Evolutionary conservation across 1,140 invertebrate species (phyloP), one percentile per base, ranked within the genome.

Genomic region (Calephelis nemesis): DNA sequence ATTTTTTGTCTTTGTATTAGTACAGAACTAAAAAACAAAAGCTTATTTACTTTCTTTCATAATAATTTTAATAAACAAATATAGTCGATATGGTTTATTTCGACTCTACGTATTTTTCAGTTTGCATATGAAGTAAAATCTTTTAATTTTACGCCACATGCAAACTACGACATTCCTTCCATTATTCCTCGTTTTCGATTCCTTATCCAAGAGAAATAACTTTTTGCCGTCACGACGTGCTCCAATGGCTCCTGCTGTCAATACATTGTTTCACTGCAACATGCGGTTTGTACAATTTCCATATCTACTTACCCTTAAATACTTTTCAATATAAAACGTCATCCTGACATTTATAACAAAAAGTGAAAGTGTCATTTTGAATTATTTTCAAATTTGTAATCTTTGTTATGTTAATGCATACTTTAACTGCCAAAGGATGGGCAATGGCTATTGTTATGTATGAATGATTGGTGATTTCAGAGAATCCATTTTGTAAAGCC

Each of bases 361-460:
- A 85, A 90, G 85, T 83, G 86, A 88, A 90, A 88, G 87, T 87
- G 85, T 83, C 75, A 74, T 78, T 75, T 74, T 73, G 74, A 68
- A 60, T 85, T 79, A 84, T 80, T 79, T 70, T 75, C 84, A 85
- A 85, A 82, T 73, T 39, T 58, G 76, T 69, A 70, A 77, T 79
- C 83, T 83, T 90, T 90, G 88, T 90, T 83, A 90, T 90, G 88
- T 78, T 89, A 89, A 90, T 89, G 74, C 47, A 72, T 78, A 82
- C 73, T 78, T 70, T 84, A 86, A 82, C 82, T 81, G 81, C 74
- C 82, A 84, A 87, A 80, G 78, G 81, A 77, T 73, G 79, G 63
- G 64, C 77, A 69, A 70, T 79, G 71, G 77, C 78, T 72, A 87
- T 88, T 88, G 86, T 87, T 75, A 64, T 67, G 63, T 65, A 73